phyloP scores from a whole-genome alignment of 2,113 vertebrate species.

The Pholis gunnellus region DNA sequence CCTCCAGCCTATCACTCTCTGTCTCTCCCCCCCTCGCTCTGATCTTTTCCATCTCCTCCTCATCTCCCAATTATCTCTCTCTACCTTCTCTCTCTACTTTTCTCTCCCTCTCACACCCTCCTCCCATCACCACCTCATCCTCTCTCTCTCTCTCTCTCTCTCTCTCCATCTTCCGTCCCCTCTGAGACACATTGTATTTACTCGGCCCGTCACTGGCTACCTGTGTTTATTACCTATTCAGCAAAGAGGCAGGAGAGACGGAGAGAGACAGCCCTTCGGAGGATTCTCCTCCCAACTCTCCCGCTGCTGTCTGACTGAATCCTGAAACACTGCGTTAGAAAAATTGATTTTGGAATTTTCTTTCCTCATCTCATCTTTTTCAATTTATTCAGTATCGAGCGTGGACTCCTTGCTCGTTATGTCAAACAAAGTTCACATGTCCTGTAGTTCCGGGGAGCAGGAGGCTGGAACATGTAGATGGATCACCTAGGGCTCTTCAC shows the following conservation, averaged over 20 bases:
- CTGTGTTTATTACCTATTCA: constrained; percentile 65
- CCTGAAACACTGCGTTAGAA: constrained; percentile 36
- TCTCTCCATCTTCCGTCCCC: constrained; percentile 17
- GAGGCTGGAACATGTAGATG: neutral
- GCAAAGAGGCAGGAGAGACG: constrained; percentile 42
- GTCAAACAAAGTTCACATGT: constrained; percentile 41
- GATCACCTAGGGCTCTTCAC: constrained; percentile 34
- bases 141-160: neutral
- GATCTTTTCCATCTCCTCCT: constrained; percentile 2
- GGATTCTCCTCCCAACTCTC: constrained; percentile 42
- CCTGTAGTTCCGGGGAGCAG: neutral
- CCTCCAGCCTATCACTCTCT: constrained; percentile 8
- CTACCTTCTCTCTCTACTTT: neutral
- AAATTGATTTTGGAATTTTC: constrained; percentile 53
- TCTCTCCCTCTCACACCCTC: constrained; percentile 3
- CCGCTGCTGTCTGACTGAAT: constrained; percentile 43
- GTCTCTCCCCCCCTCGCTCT: neutral
- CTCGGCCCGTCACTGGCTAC: constrained; percentile 47
- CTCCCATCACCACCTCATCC: constrained; percentile 22
- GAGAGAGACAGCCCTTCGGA: constrained; percentile 33
- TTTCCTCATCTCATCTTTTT: constrained; percentile 18
- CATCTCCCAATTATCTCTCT: constrained; percentile 35
- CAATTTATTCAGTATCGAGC: constrained; percentile 36
- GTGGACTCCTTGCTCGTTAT: constrained; percentile 9
- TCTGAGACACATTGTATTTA: constrained; percentile 61